Percentiles rank a stretch among this genome's conserved stretches.
Conservation (phyloP, 2,797 vertebrate species). For the Danio jaintianensis region DNA sequence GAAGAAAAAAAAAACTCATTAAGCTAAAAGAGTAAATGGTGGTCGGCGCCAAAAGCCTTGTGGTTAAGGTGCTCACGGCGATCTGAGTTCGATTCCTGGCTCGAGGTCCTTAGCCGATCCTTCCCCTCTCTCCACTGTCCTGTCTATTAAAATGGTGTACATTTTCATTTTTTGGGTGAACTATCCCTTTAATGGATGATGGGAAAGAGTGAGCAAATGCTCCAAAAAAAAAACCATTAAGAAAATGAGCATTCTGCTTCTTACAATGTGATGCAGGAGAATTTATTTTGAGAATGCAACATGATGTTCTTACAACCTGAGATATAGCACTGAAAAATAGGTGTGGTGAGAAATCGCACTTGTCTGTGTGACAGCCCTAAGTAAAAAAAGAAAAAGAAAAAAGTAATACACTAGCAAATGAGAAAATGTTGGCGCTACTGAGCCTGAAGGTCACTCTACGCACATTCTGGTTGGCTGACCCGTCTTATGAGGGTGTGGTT, state of each 20-base stretch:
- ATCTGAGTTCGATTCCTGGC: too few species aligned
- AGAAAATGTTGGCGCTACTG: not conserved
- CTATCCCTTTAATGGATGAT: not conserved
- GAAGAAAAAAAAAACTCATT: too few species aligned
- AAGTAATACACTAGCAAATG: not conserved
- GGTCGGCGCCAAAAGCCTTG: too few species aligned
- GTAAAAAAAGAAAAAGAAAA: not conserved
- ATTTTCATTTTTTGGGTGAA: too few species aligned
- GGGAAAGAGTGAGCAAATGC: not conserved
- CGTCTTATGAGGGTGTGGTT: not conserved
- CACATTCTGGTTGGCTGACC: not conserved
- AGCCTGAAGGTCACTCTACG: not conserved
- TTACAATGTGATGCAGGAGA: not conserved
- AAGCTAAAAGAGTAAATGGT: too few species aligned
- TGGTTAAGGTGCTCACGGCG: too few species aligned
- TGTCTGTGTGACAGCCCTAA: not conserved
- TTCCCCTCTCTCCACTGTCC: too few species aligned
- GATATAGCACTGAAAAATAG: not conserved
- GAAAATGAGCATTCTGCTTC: not conserved
- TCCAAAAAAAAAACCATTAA: not conserved
- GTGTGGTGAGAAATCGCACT: not conserved
- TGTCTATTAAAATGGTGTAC: too few species aligned
- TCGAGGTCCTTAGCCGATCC: too few species aligned
- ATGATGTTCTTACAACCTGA: not conserved
- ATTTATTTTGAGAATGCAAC: not conserved